Evolutionary conservation across 2,888 invertebrate genomes (phyloP), one percentile per base, ranked within the genome.

Genomic region (Helleia helle): DNA sequence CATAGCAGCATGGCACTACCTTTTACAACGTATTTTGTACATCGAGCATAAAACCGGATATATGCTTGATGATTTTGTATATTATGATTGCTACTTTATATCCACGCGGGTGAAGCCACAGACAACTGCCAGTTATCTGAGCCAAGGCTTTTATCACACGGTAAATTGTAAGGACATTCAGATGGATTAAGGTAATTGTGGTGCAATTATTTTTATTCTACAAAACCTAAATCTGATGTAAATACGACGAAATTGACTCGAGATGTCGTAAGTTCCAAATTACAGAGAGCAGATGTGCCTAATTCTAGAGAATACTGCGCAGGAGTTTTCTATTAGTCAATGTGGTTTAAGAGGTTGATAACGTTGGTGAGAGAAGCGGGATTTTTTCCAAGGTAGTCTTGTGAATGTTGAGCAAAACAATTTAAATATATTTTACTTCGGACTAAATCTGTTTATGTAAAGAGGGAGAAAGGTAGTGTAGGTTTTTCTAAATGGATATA

Each of bases 271-370:
- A 76, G 64, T 54, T 58, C 62, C 75, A 77, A 80, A 80, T 81
- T 75, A 73, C 64, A 72, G 65, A 58, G 68, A 58, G 68, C 55
- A 69, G 71, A 75, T 75, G 68, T 77, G 68, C 69, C 72, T 81
- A 81, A 80, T 79, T 80, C 72, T 65, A 72, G 59, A 63, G 75
- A 69, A 65, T 71, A 64, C 61, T 63, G 70, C 73, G 72, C 75
- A 69, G 76, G 69, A 77, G 79, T 76, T 79, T 81, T 81, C 77
- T 81, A 77, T 80, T 81, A 80, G 68, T 72, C 64, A 75, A 70
- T 80, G 79, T 72, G 77, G 80, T 80, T 80, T 77, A 51, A 56
- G 54, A 63, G 38, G 38, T 15, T 1, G 52, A 27, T 4, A 40
- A 46, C 40, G 38, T 48, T 69, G 46, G 44, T n/a, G n/a, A n/a